Conservation (phyloP, 2,888 invertebrate genomes). For the Autographa pulchrina region DNA sequence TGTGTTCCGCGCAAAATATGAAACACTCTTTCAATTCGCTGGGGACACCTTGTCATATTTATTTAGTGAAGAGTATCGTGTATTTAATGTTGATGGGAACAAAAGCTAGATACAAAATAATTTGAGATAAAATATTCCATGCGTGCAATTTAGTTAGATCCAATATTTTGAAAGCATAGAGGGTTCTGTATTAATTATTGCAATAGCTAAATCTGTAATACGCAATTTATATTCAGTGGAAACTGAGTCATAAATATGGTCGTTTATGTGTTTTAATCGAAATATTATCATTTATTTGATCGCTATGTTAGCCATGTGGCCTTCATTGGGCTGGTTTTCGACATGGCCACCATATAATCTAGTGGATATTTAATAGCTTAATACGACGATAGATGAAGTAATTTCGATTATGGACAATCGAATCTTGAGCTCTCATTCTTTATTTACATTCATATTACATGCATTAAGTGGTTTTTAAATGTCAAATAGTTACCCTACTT, state of each 20-base stretch:
- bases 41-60: too few species aligned
- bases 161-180: constrained; percentile 8
- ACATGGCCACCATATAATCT: neutral
- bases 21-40: too few species aligned
- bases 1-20: too few species aligned
- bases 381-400: neutral
- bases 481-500: neutral
- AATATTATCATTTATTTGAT: neutral
- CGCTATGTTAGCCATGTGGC: neutral
- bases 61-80: too few species aligned
- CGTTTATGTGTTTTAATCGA: neutral
- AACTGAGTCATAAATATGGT: constrained; percentile 6
- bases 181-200: constrained; percentile 17
- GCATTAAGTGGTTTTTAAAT: too few species aligned
- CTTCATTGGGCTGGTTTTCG: neutral
- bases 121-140: constrained; percentile 2
- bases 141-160: neutral
- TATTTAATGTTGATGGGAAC: neutral
- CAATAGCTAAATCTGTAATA: constrained; percentile 21
- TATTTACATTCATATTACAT: too few species aligned
- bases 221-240: constrained; percentile 36
- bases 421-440: too few species aligned
- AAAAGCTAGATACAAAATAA: neutral
- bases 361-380: neutral
- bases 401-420: neutral